Evolutionary conservation across 2,888 invertebrate genomes (phyloP), one percentile per base, ranked within the genome.

Genomic region (Drosophila falleni): DNA sequence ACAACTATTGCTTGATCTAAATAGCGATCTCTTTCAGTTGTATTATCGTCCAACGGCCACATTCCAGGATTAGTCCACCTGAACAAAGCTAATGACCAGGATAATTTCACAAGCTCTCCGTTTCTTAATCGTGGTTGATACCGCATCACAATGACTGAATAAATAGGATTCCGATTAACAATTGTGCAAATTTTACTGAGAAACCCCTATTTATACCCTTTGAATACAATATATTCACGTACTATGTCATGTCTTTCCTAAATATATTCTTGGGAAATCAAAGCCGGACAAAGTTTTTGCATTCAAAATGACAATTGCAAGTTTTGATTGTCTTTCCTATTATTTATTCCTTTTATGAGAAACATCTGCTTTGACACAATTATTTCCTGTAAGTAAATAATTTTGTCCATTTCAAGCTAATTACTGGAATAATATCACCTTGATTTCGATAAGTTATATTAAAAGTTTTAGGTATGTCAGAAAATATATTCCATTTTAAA

Each of bases 1-100:
- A 68, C n/a, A 50, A 80, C 73, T 0, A 67, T 0, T 11, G 72
- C 56, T 2, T 78, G 49, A 51, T 88, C 82, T 1, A 78, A 4
- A 4, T 56, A 26, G 1, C 68, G 6, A 10, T 42, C 42, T 33
- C 39, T 55, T 0, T 15, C 9, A 9, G 64, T 61, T 19, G 54
- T 72, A 37, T 53, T 47, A 64, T 87, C 87, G 19, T 81, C 86
- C 35, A 90, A 55, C 0, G 90, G 90, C 90, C 90, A 90, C 33
- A 64, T 63, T 6, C 89, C 51, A 11, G 66, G 74, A 55, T 88
- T 89, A 1, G 75, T 13, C 1, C 35, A 19, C 6, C 85, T 80
- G 50, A 74, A 82, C 0, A 81, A 0, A 2, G 51, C 62, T 19
- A 90, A 31, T 10, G 81, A 73, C 87, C 82, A 87, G 9, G 76